Base-by-base conservation (phyloP, 1,140 invertebrate genomes). In the Coptotermes formosanus region DNA sequence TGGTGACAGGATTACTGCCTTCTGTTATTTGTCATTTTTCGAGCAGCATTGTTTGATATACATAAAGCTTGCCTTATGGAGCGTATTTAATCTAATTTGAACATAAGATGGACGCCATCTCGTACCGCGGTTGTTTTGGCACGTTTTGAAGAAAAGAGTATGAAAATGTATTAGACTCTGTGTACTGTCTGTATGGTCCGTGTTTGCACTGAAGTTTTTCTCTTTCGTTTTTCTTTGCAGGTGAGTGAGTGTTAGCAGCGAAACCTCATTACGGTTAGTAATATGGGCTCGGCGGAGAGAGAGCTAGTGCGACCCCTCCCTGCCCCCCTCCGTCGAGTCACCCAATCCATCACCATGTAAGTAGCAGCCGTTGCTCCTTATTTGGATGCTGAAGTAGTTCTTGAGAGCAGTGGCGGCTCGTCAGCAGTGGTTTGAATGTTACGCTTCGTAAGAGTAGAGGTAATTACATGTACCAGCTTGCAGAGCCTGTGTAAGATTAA, bases 251-350 rank as follows among this genome's bases (percentile, higher is more conserved):
- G 64, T 7, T 75, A 75, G 64, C n/a, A 75, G 59, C 16, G 25
- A 75, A 75, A 75, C 64, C 64, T 75, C 64, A 75, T 75, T 75
- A 75, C 64, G 64, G 8, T 30, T 75, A 75, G 64, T 75, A 75
- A 75, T 30, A 75, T 75, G 64, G 64, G 25, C 14, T 75, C 25
- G 19, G 64, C 9, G 64, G 25, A 6, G 64, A 75, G n/a, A 30
- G 64, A 30, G 64, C 25, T 8, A 25, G 16, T 11, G 16, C 25
- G 64, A n/a, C n/a, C 2, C 64, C 7, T 25, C 64, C 52, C 52
- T 19, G 16, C 30, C 64, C n/a, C 64, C n/a, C 14, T 75, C 14
- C 25, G 9, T n/a, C 64, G 25, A n/a, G 25, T 75, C n/a, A 16
- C 25, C n/a, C 64, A 75, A 75, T 75, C n/a, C 64, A 75, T 75